Percentiles rank a stretch among this genome's conserved stretches.
phyloP scores from a whole-genome alignment of 2,888 invertebrate genomes.

The Oscheius sp. region DNA sequence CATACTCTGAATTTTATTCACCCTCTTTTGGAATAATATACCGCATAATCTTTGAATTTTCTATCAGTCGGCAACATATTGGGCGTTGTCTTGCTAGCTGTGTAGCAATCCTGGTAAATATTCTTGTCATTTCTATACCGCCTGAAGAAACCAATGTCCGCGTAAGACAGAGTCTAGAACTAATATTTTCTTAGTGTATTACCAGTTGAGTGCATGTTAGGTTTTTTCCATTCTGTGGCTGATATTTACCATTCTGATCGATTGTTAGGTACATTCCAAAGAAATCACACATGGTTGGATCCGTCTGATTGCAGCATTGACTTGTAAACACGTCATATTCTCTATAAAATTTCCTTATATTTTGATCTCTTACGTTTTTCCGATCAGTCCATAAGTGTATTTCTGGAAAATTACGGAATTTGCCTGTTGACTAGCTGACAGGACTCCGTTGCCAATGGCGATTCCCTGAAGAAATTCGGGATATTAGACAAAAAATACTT shows the following conservation, averaged over 20 bases:
- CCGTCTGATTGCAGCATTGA: conserved; percentile 5
- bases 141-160: neutral
- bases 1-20: conserved; percentile 34
- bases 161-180: neutral
- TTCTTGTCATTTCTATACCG: conserved; percentile 1
- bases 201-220: neutral
- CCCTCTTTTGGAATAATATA: neutral
- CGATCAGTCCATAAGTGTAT: conserved; percentile 19
- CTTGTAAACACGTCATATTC: neutral
- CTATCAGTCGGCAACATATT: neutral
- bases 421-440: conserved; percentile 36
- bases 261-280: conserved; percentile 13
- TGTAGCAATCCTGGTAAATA: conserved; percentile 8
- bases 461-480: conserved; percentile 55
- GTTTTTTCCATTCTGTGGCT: neutral
- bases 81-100: neutral
- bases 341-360: neutral
- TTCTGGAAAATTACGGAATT: conserved; percentile 18
- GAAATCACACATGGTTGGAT: conserved; percentile 22
- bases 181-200: neutral
- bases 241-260: neutral
- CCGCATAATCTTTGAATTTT: conserved; percentile 16
- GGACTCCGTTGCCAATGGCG: conserved; percentile 61
- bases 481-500: conserved; percentile 30
- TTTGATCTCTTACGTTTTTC: neutral